These are phyloP conservation scores for Drosophila kambysellisi DNA, from an alignment of 2,888 invertebrate species.

Conservation along the genomic window DNA sequence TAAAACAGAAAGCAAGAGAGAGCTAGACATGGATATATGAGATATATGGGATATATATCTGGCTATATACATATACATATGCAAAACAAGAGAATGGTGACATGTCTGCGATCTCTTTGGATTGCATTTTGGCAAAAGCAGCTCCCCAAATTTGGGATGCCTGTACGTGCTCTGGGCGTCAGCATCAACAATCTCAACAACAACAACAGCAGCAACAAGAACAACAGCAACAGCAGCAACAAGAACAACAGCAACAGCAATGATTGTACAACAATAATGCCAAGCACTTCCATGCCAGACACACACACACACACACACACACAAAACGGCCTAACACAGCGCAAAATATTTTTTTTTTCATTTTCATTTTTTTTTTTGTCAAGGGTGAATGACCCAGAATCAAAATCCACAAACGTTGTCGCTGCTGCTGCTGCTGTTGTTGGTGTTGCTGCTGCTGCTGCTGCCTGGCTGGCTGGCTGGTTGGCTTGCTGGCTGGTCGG, in stretches of 20 bases:
- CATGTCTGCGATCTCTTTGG: slow-evolving; percentile 60
- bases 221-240: slow-evolving; percentile 23
- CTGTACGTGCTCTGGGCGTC: slow-evolving; percentile 75
- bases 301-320: slow-evolving; percentile 32
- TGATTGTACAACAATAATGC: slow-evolving; percentile 22
- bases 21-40: slow-evolving; percentile 17
- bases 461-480: slow-evolving; percentile 24
- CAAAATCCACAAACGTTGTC: slow-evolving; percentile 75
- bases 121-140: slow-evolving; percentile 62
- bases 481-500: slow-evolving; percentile 32
- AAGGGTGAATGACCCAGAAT: slow-evolving; percentile 84
- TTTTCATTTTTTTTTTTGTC: slow-evolving; percentile 74
- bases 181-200: slow-evolving; percentile 53
- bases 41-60: slow-evolving; percentile 16
- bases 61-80: slow-evolving; percentile 26
- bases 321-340: slow-evolving; percentile 79
- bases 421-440: slow-evolving; percentile 44
- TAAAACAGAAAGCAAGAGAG: slow-evolving; percentile 47
- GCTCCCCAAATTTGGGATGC: slow-evolving; percentile 64
- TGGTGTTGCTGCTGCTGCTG: slow-evolving; percentile 34
- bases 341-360: slow-evolving; percentile 71
- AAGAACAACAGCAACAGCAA: slow-evolving; percentile 27
- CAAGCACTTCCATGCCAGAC: slow-evolving; percentile 47
- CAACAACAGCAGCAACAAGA: slow-evolving; percentile 26
- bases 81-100: slow-evolving; percentile 41